Conservation (phyloP, 2,888 invertebrate genomes). For the Axea sp. region DNA sequence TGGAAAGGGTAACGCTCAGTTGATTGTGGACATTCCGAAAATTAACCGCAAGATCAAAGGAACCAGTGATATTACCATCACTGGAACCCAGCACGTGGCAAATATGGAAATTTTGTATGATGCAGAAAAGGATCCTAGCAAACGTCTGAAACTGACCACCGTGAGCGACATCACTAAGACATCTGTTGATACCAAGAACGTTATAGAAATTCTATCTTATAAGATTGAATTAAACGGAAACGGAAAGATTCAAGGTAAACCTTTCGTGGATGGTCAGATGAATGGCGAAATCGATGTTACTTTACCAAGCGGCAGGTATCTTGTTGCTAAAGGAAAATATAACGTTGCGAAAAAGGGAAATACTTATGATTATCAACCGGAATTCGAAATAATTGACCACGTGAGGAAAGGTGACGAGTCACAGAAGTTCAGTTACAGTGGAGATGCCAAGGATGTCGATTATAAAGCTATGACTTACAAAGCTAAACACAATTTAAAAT, state of each 20-base stretch:
- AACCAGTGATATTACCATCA: conserved; percentile 82
- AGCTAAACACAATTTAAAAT: conserved; percentile 76
- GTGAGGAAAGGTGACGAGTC: conserved; percentile 78
- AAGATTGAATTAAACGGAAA: conserved; percentile 80
- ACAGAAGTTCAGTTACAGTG: conserved; percentile 77
- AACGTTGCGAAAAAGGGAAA: conserved; percentile 67
- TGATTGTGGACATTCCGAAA: conserved; percentile 82
- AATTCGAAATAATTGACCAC: conserved; percentile 75
- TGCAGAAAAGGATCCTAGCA: conserved; percentile 85
- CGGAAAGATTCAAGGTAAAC: conserved; percentile 79
- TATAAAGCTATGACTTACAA: conserved; percentile 78
- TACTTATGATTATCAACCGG: conserved; percentile 61
- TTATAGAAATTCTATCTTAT: conserved; percentile 80
- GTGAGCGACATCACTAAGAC: conserved; percentile 81
- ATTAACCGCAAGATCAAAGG: conserved; percentile 78
- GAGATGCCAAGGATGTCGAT: conserved; percentile 78
- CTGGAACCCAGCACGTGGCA: conserved; percentile 83
- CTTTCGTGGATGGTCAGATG: conserved; percentile 78
- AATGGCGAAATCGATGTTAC: conserved; percentile 80
- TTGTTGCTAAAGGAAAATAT: conserved; percentile 78
- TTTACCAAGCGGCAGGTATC: conserved; percentile 80
- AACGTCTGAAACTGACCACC: conserved; percentile 85
- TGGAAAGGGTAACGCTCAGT: conserved; percentile 83
- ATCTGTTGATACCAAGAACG: conserved; percentile 83
- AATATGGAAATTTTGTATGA: conserved; percentile 85